These are phyloP conservation scores for Myiozetetes cayanensis DNA, from an alignment of 2,113 vertebrate species.

Conservation along the genomic window DNA sequence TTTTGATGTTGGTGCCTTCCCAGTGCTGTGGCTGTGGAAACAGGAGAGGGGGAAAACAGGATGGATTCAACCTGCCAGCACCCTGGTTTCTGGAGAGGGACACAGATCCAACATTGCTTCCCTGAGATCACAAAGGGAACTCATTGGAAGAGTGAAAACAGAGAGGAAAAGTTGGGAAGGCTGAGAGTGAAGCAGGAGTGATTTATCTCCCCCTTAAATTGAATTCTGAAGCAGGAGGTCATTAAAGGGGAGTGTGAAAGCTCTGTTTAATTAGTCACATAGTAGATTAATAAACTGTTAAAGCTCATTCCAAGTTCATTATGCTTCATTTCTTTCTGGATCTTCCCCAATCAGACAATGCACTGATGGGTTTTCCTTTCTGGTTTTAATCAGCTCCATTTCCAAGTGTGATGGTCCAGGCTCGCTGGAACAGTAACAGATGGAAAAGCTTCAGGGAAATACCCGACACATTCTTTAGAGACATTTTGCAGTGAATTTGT, in stretches of 20 bases:
- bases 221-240: background rate
- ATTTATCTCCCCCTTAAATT: background rate
- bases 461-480: background rate
- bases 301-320: background rate
- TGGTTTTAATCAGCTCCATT: background rate
- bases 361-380: background rate
- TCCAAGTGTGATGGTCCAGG: background rate
- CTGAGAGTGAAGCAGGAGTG: background rate
- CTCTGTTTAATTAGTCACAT: constrained; percentile 4
- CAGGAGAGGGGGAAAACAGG: background rate
- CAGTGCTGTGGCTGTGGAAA: background rate
- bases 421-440: background rate
- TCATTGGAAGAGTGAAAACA: background rate
- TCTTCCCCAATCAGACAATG: background rate
- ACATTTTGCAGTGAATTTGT: background rate
- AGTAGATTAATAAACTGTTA: background rate
- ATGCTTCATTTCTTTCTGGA: background rate
- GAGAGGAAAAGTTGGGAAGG: background rate
- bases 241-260: background rate
- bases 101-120: background rate
- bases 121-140: background rate
- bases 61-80: background rate
- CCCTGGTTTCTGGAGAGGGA: background rate
- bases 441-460: background rate
- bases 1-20: background rate